phyloP scores from a whole-genome alignment of 2,888 invertebrate genomes.

The Thera obeliscata region DNA sequence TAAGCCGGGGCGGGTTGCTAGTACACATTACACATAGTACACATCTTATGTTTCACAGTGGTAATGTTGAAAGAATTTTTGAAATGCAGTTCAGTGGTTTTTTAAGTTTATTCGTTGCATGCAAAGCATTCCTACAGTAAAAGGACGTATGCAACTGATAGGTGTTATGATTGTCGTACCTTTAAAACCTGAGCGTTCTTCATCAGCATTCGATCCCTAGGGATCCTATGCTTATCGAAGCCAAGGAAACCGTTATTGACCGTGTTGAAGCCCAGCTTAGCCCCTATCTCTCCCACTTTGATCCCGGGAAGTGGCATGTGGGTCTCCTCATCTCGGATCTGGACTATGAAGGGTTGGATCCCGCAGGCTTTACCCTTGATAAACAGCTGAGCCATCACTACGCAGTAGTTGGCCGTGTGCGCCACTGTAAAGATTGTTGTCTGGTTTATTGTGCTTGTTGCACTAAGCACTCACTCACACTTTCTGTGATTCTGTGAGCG shows the following conservation, averaged over 20 bases:
- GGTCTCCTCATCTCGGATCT: slow-evolving; percentile 94
- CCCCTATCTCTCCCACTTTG: slow-evolving; percentile 96
- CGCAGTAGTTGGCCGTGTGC: slow-evolving; percentile 94
- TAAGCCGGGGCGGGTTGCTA: no score
- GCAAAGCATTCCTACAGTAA: no score
- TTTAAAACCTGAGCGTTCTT: slow-evolving; percentile 92
- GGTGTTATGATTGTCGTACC: slow-evolving; percentile 53
- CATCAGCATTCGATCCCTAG: slow-evolving; percentile 95
- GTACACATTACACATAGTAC: no score
- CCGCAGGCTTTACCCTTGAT: slow-evolving; percentile 92
- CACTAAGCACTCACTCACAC: no score
- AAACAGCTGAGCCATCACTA: slow-evolving; percentile 96
- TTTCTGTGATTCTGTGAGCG: no score
- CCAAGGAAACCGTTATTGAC: slow-evolving; percentile 97
- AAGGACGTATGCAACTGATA: no score
- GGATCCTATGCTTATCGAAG: slow-evolving; percentile 93
- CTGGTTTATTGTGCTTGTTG: neutral
- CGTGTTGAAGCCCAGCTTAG: slow-evolving; percentile 94
- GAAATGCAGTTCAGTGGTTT: no score
- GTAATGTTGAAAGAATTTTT: no score
- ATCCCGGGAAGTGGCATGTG: slow-evolving; percentile 94
- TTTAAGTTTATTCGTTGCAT: no score
- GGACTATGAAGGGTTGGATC: slow-evolving; percentile 96
- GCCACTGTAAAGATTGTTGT: slow-evolving; percentile 88
- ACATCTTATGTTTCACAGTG: no score